Conservation (phyloP, 1,140 invertebrate genomes). For the Drosophila obscura region DNA sequence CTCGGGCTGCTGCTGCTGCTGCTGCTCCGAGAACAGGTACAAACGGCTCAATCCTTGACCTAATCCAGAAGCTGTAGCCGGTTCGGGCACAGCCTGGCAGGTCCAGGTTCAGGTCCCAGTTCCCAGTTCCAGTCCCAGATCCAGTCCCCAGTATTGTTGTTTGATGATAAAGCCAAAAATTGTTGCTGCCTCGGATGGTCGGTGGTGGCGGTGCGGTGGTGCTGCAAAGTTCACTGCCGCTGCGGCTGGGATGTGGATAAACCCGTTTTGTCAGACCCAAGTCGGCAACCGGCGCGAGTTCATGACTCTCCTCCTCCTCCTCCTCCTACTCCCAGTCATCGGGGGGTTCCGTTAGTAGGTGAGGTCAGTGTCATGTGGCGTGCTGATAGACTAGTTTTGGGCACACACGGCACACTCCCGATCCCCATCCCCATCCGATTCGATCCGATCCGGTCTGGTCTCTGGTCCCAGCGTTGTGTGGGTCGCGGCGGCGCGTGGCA, state of each 20-base stretch:
- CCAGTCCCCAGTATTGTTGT: slow-evolving; percentile 59
- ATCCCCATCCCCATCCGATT: neutral
- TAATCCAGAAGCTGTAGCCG: slow-evolving; percentile 71
- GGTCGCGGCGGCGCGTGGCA: slow-evolving; percentile 29
- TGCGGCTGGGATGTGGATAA: slow-evolving; percentile 69
- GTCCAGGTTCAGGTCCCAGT: slow-evolving; percentile 25
- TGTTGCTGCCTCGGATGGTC: slow-evolving; percentile 17
- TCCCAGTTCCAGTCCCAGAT: slow-evolving; percentile 33
- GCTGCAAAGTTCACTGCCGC: slow-evolving; percentile 34
- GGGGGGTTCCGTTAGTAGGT: slow-evolving; percentile 77
- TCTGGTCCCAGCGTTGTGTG: neutral
- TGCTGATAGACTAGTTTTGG: slow-evolving; percentile 76
- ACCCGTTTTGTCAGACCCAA: slow-evolving; percentile 70
- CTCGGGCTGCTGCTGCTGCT: slow-evolving; percentile 17
- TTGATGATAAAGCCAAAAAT: slow-evolving; percentile 70
- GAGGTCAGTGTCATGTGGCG: slow-evolving; percentile 80
- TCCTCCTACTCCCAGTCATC: slow-evolving; percentile 50
- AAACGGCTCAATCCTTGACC: slow-evolving; percentile 77
- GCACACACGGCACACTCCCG: slow-evolving; percentile 40
- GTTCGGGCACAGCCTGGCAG: slow-evolving; percentile 37
- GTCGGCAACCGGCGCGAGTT: slow-evolving; percentile 52
- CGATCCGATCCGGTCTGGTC: slow-evolving; percentile 12
- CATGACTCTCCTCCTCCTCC: slow-evolving; percentile 30
- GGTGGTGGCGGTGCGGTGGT: too few species aligned
- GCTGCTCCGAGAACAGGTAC: slow-evolving; percentile 71